These are phyloP conservation scores for human (Homo sapiens) DNA, from an alignment of 2,113 vertebrate species.

Conservation along the genomic window GRCh38 chr5:153579501-153580000, in stretches of 20 bases:
- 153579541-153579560: background rate
- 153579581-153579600: slow-evolving; percentile 39
- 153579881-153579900: background rate
- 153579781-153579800: slow-evolving; percentile 1
- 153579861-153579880: background rate
- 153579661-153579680: slow-evolving; percentile 35
- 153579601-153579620: background rate
- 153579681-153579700: slow-evolving; percentile 1
- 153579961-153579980: background rate
- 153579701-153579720: slow-evolving; percentile 38
- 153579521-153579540: background rate
- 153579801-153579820: background rate
- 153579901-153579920: background rate
- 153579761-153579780: slow-evolving; percentile 28
- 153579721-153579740: slow-evolving; percentile 45
- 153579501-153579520: slow-evolving; percentile 1
- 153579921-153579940: background rate
- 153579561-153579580: background rate
- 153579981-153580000: background rate
- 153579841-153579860: background rate
- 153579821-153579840: background rate
- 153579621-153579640: background rate
- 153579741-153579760: background rate
- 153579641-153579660: background rate
- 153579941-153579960: background rate